phyloP scores from a whole-genome alignment of 2,797 vertebrate species.

The Babyrousa celebensis region DNA sequence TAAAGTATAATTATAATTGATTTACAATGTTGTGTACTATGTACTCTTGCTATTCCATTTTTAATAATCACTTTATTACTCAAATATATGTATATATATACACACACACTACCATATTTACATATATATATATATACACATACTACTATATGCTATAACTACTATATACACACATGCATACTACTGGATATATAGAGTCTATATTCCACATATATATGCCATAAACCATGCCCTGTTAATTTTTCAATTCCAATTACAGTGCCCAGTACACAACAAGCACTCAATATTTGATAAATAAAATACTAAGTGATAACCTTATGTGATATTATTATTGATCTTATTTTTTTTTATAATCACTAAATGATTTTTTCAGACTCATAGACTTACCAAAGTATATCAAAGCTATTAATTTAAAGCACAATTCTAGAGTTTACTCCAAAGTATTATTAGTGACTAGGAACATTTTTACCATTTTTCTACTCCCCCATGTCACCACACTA shows the following conservation, averaged over 20 bases:
- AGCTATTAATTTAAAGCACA: not conserved
- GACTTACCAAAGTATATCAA: not conserved
- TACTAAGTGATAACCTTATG: not conserved
- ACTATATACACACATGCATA: no score
- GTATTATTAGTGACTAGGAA: not conserved
- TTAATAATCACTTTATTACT: not conserved
- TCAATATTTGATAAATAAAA: not conserved
- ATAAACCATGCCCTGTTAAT: not conserved
- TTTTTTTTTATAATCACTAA: not conserved
- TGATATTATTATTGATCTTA: not conserved
- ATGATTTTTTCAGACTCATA: not conserved
- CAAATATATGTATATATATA: no score
- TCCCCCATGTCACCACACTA: not conserved
- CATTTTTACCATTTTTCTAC: slow-evolving; percentile 1
- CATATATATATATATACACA: not conserved
- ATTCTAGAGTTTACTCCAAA: not conserved
- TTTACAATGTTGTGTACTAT: no score
- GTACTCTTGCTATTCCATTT: not conserved
- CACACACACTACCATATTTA: not conserved
- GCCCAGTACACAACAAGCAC: not conserved
- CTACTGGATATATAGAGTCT: no score
- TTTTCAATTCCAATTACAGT: not conserved
- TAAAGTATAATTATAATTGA: no score
- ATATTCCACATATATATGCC: no score
- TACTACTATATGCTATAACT: no score